phyloP scores from a whole-genome alignment of 1,140 invertebrate species.

The Parapsyche elsis region DNA sequence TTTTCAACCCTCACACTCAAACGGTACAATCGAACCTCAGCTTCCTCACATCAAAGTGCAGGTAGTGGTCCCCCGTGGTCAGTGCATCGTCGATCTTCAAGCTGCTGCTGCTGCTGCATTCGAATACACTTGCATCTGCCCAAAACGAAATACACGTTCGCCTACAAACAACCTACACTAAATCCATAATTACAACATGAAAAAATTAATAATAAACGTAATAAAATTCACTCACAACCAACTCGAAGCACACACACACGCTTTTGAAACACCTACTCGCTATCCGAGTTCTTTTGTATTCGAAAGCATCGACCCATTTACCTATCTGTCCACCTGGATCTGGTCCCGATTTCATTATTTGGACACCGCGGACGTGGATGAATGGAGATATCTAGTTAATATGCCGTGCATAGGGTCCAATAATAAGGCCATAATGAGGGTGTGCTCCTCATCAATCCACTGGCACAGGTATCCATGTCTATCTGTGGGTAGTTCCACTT shows the following conservation, averaged over 20 bases:
- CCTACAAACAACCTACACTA: neutral
- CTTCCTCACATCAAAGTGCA: neutral
- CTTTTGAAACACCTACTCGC: no score
- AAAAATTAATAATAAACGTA: no score
- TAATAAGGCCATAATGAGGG: slow-evolving; percentile 17
- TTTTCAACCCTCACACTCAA: no score
- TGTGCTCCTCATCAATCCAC: slow-evolving; percentile 2
- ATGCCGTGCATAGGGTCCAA: neutral
- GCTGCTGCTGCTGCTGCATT: neutral
- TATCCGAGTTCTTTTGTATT: neutral
- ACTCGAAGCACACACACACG: no score
- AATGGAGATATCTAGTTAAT: slow-evolving; percentile 24
- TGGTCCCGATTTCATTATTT: slow-evolving; percentile 34
- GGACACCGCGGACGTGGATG: slow-evolving; percentile 12
- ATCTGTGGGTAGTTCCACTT: neutral
- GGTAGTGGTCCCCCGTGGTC: slow-evolving; percentile 39
- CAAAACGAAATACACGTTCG: neutral
- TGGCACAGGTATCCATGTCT: neutral
- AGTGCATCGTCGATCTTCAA: slow-evolving; percentile 23
- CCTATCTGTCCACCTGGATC: slow-evolving; percentile 24
- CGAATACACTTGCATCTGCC: slow-evolving; percentile 10
- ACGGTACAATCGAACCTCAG: neutral
- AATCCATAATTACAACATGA: neutral
- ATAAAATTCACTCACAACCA: no score
- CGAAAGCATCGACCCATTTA: neutral